Percentiles rank a stretch among this genome's conserved stretches.
phyloP scores from a whole-genome alignment of 2,113 vertebrate genomes.

The Coregonus clupeaformis region DNA sequence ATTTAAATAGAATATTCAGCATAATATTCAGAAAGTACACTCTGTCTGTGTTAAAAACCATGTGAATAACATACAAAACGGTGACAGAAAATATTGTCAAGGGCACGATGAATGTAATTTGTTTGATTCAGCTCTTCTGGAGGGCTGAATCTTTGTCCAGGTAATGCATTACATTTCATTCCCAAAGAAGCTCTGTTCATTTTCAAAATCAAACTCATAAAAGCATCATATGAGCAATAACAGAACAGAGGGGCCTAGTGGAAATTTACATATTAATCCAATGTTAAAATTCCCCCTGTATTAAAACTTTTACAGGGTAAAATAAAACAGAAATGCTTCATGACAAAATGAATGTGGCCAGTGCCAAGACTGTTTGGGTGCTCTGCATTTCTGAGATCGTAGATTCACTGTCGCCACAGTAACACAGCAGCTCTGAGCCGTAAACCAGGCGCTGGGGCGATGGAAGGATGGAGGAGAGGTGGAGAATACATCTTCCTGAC shows the following conservation, averaged over 20 bases:
- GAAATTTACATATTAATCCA: slow-evolving; percentile 80
- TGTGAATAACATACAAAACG: slow-evolving; percentile 14
- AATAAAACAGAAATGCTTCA: slow-evolving; percentile 73
- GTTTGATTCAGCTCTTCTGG: slow-evolving; percentile 46
- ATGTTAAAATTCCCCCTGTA: slow-evolving; percentile 71
- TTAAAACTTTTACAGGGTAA: slow-evolving; percentile 72
- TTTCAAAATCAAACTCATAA: slow-evolving; percentile 78
- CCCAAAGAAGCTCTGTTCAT: slow-evolving; percentile 65
- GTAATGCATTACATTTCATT: slow-evolving; percentile 65
- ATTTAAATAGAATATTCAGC: neutral
- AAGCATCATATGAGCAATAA: slow-evolving; percentile 74
- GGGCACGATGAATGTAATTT: slow-evolving; percentile 39
- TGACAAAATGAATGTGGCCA: slow-evolving; percentile 66
- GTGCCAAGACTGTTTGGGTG: slow-evolving; percentile 57
- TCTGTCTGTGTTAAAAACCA: slow-evolving; percentile 5
- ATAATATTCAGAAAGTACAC: neutral
- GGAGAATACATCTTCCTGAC: slow-evolving; percentile 23
- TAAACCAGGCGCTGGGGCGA: slow-evolving; percentile 23
- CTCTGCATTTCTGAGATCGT: slow-evolving; percentile 49
- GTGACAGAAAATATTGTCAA: slow-evolving; percentile 29
- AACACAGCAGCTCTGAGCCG: slow-evolving; percentile 23
- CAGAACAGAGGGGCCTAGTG: slow-evolving; percentile 55
- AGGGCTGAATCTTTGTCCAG: slow-evolving; percentile 55
- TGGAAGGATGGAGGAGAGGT: slow-evolving; percentile 7
- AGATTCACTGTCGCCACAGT: slow-evolving; percentile 40